These are phyloP conservation scores for Nibea albiflora DNA, from an alignment of 2,113 vertebrate species.

Conservation along the genomic window DNA sequence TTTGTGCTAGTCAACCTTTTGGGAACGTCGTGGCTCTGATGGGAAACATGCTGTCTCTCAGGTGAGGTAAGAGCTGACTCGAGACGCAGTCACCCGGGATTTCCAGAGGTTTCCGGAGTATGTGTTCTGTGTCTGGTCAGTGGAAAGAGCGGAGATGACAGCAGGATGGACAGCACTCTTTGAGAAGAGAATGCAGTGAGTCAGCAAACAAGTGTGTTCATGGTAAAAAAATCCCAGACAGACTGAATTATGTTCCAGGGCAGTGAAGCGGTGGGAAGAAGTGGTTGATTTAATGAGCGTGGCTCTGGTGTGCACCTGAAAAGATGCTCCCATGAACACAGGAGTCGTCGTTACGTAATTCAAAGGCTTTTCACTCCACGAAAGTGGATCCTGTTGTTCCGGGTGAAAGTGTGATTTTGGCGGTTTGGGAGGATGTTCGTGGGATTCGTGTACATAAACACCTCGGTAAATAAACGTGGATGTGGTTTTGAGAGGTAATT, in stretches of 20 bases:
- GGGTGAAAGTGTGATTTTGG: slow-evolving; percentile 29
- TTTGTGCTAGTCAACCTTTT: slow-evolving; percentile 8
- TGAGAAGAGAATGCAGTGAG: slow-evolving; percentile 48
- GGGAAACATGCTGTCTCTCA: slow-evolving; percentile 37
- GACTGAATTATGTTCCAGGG: slow-evolving; percentile 41
- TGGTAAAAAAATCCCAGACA: slow-evolving; percentile 37
- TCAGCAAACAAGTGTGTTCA: slow-evolving; percentile 55
- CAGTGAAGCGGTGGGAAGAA: slow-evolving; percentile 19
- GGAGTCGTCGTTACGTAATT: slow-evolving; percentile 2
- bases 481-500: slow-evolving; percentile 64
- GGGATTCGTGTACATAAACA: slow-evolving; percentile 52
- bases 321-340: slow-evolving; percentile 23
- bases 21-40: slow-evolving; percentile 44
- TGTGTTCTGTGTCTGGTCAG: slow-evolving; percentile 49
- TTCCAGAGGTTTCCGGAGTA: slow-evolving; percentile 48
- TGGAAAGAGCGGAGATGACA: slow-evolving; percentile 50
- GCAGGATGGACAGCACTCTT: slow-evolving; percentile 38
- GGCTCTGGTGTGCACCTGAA: slow-evolving; percentile 39
- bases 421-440: slow-evolving; percentile 29
- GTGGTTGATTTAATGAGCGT: slow-evolving; percentile 44
- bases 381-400: not conserved
- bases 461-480: slow-evolving; percentile 56
- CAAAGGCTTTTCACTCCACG: not conserved
- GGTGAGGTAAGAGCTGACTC: slow-evolving; percentile 43
- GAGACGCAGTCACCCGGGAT: slow-evolving; percentile 44